phyloP scores from a whole-genome alignment of 2,113 vertebrate species.

The Ondatra zibethicus region DNA sequence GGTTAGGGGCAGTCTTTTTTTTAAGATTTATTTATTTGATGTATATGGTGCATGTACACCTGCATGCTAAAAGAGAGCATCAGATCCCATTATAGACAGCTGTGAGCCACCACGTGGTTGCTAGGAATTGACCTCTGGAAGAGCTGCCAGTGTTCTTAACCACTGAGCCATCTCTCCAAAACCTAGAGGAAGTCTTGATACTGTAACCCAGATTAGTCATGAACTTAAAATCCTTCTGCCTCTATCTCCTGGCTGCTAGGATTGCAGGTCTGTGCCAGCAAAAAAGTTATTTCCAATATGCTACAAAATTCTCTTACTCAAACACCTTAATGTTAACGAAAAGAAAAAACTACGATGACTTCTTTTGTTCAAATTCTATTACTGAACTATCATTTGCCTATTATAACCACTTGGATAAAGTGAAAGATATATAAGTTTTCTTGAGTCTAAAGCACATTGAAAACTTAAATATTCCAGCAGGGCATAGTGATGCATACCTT shows the following conservation, averaged over 20 bases:
- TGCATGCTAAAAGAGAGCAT: not conserved
- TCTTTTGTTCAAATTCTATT: not conserved
- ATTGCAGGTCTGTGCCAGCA: not conserved
- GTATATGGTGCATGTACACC: not conserved
- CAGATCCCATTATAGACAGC: not conserved
- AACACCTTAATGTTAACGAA: not conserved
- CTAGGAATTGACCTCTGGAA: not conserved
- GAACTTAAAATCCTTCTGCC: not conserved
- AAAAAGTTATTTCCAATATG: not conserved
- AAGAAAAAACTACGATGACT: not conserved
- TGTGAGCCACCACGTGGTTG: too few relatives aligned
- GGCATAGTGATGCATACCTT: not conserved
- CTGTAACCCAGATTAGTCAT: not conserved
- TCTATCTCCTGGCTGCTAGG: not conserved
- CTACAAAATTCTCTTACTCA: not conserved
- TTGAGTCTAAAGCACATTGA: not conserved
- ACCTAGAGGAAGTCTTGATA: not conserved
- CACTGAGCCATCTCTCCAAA: not conserved
- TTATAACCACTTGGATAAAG: conserved; percentile 33
- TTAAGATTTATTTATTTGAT: too few relatives aligned
- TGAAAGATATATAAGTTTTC: not conserved
- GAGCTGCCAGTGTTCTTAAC: not conserved
- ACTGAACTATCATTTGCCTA: conserved; percentile 10
- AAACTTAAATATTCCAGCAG: not conserved
- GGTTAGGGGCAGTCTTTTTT: not conserved